These are phyloP conservation scores for Etheostoma nigrum DNA, from an alignment of 2,797 vertebrate genomes.

Conservation along the genomic window DNA sequence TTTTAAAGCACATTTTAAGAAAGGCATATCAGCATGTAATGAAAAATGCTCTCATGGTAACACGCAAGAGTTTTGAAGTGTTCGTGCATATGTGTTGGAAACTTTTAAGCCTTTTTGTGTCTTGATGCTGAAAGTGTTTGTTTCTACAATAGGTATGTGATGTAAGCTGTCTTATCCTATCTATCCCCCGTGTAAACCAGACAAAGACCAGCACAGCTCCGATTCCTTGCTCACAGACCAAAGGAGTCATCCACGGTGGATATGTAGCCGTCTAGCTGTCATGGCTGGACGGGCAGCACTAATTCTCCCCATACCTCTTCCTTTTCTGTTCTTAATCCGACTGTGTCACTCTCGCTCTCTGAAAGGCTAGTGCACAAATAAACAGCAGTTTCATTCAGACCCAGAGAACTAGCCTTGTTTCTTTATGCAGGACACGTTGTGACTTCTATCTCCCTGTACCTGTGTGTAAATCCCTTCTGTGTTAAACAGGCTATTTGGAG, in stretches of 20 bases:
- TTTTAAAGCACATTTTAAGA: constrained; percentile 65
- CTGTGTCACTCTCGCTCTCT: constrained; percentile 44
- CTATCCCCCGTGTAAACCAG: constrained; percentile 40
- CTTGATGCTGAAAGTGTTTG: constrained; percentile 20
- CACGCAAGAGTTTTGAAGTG: constrained; percentile 26
- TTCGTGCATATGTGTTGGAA: constrained; percentile 54
- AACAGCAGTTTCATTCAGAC: constrained; percentile 50
- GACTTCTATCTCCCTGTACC: constrained; percentile 44
- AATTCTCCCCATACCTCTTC: constrained; percentile 45
- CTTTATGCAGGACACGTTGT: constrained; percentile 44
- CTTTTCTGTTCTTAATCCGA: constrained; percentile 44
- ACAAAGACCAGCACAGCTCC: constrained; percentile 51
- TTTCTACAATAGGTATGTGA: constrained; percentile 8
- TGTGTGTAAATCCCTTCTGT: constrained; percentile 57
- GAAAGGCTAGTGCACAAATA: constrained; percentile 48
- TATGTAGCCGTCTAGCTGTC: constrained; percentile 55
- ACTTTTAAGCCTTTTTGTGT: constrained; percentile 13
- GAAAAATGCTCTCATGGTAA: constrained; percentile 43
- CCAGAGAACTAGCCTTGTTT: constrained; percentile 40
- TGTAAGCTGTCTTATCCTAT: constrained; percentile 41
- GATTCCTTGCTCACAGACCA: constrained; percentile 36
- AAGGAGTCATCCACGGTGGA: constrained; percentile 31
- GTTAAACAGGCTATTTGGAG: constrained; percentile 46
- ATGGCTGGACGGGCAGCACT: constrained; percentile 50
- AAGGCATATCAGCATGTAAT: constrained; percentile 69